These are phyloP conservation scores for Colletes latitarsis DNA, from an alignment of 1,140 invertebrate genomes.

Conservation along the genomic window DNA sequence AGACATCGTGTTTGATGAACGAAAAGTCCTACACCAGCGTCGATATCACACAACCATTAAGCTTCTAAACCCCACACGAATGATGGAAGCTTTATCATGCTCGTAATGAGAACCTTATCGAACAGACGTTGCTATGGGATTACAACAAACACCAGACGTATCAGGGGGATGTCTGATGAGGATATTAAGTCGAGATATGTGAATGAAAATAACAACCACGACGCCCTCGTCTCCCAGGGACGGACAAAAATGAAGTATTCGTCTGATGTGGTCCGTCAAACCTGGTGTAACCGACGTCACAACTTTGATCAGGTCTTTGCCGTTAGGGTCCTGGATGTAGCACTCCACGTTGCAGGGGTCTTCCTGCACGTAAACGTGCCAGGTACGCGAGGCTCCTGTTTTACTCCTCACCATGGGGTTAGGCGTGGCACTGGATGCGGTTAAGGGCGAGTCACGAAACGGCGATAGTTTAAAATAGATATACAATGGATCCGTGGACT, in stretches of 20 bases:
- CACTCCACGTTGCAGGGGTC: conserved; percentile 71
- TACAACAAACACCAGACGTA: background rate
- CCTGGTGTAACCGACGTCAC: conserved; percentile 72
- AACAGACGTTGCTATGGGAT: background rate
- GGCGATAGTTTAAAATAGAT: conserved; percentile 77
- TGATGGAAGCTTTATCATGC: background rate
- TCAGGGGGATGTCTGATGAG: background rate
- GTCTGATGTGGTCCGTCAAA: conserved; percentile 68
- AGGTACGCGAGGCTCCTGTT: conserved; percentile 60
- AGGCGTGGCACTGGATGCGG: conserved; percentile 43
- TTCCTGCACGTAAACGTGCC: conserved; percentile 61
- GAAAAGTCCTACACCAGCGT: background rate
- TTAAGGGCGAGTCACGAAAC: conserved; percentile 61
- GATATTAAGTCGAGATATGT: background rate
- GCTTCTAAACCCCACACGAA: background rate
- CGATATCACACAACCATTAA: background rate
- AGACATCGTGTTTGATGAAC: background rate
- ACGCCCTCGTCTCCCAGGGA: conserved; percentile 39
- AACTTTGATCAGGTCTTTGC: conserved; percentile 70
- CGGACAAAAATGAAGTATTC: conserved; percentile 67
- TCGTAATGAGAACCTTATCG: background rate
- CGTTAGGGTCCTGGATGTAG: conserved; percentile 61
- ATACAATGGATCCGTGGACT: conserved; percentile 74
- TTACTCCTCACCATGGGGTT: conserved; percentile 47
- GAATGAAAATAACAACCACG: conserved; percentile 32